phyloP scores from a whole-genome alignment of 2,797 vertebrate species.

The Sebastes melanostomus region DNA sequence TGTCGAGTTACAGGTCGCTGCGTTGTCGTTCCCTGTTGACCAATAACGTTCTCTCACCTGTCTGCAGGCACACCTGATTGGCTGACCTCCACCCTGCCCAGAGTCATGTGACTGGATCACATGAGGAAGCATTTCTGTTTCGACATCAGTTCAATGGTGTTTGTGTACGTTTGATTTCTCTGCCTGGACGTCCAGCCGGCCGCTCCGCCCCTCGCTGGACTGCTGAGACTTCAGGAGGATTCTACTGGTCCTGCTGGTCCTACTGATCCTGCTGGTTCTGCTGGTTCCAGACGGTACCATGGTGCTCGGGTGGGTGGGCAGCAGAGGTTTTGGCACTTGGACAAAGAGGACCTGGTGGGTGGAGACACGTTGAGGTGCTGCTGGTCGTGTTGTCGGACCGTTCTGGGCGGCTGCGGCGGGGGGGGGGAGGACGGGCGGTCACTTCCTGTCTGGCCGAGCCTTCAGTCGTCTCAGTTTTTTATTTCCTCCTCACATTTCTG shows the following conservation, averaged over 20 bases:
- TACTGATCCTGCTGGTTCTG: not conserved
- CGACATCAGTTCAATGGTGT: constrained; percentile 93
- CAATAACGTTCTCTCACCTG: not conserved
- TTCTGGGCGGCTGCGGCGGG: not conserved
- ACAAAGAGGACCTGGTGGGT: constrained; percentile 5
- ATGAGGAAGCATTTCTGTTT: constrained; percentile 82
- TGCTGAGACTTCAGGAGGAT: not conserved
- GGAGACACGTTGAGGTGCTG: not conserved
- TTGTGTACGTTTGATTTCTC: constrained; percentile 83
- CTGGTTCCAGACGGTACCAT: not conserved
- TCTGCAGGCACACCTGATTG: constrained; percentile 78
- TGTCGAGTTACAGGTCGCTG: too few relatives aligned
- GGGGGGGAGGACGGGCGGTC: not conserved
- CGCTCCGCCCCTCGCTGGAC: constrained; percentile 44
- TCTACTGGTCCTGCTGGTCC: constrained; percentile 5
- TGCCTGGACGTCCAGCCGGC: constrained; percentile 75
- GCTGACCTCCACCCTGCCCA: constrained; percentile 76
- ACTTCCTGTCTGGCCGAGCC: not conserved
- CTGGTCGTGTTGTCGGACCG: not conserved
- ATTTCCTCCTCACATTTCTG: not conserved
- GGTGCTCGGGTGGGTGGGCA: constrained; percentile 5
- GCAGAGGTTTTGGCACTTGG: constrained; percentile 10
- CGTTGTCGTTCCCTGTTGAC: too few relatives aligned
- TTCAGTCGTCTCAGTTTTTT: not conserved
- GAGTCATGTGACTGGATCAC: constrained; percentile 91